Percentiles rank a stretch among this genome's conserved stretches.
phyloP scores from a whole-genome alignment of 2,888 invertebrate genomes.

The Alloplasta piceator region DNA sequence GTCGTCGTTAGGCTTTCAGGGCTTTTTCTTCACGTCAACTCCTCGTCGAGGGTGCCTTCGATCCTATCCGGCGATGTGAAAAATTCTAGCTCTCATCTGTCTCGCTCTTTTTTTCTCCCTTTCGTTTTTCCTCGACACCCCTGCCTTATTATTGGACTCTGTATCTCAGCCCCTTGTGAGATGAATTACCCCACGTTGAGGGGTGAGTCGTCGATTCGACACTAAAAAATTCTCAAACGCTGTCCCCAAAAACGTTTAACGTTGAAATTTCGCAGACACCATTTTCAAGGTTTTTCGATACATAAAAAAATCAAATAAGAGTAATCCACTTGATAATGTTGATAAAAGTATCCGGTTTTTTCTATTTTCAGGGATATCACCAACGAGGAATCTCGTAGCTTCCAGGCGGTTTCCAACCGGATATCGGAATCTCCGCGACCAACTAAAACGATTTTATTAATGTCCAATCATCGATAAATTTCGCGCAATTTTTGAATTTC shows the following conservation, averaged over 20 bases:
- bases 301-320: too few relatives aligned
- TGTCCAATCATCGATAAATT: too few relatives aligned
- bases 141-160: slow-evolving; percentile 13
- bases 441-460: too few relatives aligned
- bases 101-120: background rate
- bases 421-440: too few relatives aligned
- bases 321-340: too few relatives aligned
- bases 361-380: too few relatives aligned
- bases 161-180: background rate
- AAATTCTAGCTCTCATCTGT: slow-evolving; percentile 26
- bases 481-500: too few relatives aligned
- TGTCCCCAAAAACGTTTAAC: background rate
- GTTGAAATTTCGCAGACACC: background rate
- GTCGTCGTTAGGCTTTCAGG: slow-evolving; percentile 22
- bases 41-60: slow-evolving; percentile 43
- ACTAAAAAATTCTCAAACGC: background rate
- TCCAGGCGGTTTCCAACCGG: too few relatives aligned
- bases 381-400: too few relatives aligned
- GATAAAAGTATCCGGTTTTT: too few relatives aligned
- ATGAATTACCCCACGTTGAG: background rate
- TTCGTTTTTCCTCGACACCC: background rate
- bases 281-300: too few relatives aligned
- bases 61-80: slow-evolving; percentile 43
- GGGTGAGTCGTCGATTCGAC: too few relatives aligned
- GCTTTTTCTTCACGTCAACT: slow-evolving; percentile 10